These are phyloP conservation scores for Salticus scenicus DNA, from an alignment of 2,888 invertebrate species.

Conservation along the genomic window DNA sequence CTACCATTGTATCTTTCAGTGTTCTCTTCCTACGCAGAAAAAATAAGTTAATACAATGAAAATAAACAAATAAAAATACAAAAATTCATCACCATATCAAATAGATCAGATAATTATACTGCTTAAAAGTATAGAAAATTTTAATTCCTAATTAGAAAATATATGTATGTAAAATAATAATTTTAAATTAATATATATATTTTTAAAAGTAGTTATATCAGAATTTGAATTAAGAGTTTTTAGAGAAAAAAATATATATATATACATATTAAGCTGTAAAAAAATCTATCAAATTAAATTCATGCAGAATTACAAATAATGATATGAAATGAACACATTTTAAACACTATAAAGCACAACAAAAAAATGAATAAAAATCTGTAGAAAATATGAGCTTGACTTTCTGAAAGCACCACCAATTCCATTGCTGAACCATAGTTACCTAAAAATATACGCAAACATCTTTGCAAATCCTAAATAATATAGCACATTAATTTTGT, in stretches of 20 bases:
- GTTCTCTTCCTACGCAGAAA: constrained; percentile 43
- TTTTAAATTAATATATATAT: too few relatives aligned
- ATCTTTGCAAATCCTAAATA: constrained; percentile 48
- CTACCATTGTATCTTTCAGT: constrained; percentile 41
- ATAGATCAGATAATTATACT: too few relatives aligned
- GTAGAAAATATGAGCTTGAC: constrained; percentile 13
- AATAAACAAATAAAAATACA: background rate
- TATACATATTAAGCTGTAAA: too few relatives aligned
- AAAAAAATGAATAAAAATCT: background rate
- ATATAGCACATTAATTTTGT: constrained; percentile 32
- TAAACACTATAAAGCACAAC: constrained; percentile 18
- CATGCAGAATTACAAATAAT: constrained; percentile 2
- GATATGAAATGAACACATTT: too few relatives aligned
- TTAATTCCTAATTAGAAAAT: too few relatives aligned
- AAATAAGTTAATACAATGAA: background rate
- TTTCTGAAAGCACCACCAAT: constrained; percentile 31
- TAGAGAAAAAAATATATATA: too few relatives aligned
- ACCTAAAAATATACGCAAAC: constrained; percentile 59
- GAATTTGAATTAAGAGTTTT: too few relatives aligned
- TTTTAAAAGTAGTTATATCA: too few relatives aligned
- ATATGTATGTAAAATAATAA: too few relatives aligned
- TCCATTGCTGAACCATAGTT: constrained; percentile 14
- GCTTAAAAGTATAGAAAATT: too few relatives aligned
- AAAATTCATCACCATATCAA: background rate
- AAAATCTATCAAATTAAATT: background rate